A percentile compares a stretch with the other conserved stretches of the same genome.
Conservation (phyloP, 2,888 invertebrate genomes). For the Embidobia sp. region DNA sequence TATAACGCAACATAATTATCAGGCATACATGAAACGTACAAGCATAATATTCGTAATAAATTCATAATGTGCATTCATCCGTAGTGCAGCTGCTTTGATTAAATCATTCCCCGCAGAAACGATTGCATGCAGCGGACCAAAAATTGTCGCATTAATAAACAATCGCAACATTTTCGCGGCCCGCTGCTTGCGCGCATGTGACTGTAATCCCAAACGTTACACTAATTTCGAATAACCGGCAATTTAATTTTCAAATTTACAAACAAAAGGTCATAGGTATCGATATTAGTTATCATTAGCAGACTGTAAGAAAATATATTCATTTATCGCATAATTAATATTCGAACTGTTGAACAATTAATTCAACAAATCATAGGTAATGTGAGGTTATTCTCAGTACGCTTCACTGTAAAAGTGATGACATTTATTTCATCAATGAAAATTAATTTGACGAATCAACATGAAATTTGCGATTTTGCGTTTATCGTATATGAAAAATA, state of each 20-base stretch:
- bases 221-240: conserved; percentile 47
- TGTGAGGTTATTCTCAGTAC: too few species aligned
- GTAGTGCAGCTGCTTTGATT: conserved; percentile 56
- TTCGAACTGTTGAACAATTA: conserved; percentile 10
- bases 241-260: conserved; percentile 51
- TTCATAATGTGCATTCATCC: conserved; percentile 37
- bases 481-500: too few species aligned
- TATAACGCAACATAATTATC: conserved; percentile 40
- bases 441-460: too few species aligned
- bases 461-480: too few species aligned
- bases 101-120: conserved; percentile 50
- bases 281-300: conserved; percentile 37
- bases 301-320: conserved; percentile 19
- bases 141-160: conserved; percentile 57
- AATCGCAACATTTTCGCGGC: conserved; percentile 37
- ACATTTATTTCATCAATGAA: too few species aligned
- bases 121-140: conserved; percentile 49
- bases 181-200: not conserved
- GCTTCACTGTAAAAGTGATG: too few species aligned
- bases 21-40: conserved; percentile 24
- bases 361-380: too few species aligned
- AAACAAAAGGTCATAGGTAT: conserved; percentile 31
- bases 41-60: conserved; percentile 53
- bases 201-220: conserved; percentile 24
- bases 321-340: conserved; percentile 31